Base-by-base conservation (phyloP, 2,113 vertebrate genomes). In the Periophthalmus modestus region DNA sequence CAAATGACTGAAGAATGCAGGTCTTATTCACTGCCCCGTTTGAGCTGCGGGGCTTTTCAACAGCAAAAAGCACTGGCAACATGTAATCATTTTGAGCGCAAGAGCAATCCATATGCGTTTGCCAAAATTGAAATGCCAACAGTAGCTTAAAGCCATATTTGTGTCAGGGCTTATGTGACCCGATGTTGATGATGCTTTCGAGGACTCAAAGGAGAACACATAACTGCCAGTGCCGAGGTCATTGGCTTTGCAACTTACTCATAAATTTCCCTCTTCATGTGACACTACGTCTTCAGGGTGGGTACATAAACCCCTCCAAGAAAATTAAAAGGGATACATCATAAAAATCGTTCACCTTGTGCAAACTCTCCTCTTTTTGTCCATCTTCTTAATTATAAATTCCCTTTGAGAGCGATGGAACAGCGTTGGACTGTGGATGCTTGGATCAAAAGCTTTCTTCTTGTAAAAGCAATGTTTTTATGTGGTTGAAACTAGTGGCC, bases 91-190 rank as follows among this genome's bases (percentile, higher is more conserved):
- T 82, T 87, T 85, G 84, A 74, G 55, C 84, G 65, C 79, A 62
- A 81, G 81, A 62, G 82, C 69, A 68, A 81, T 90, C 82, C 74
- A 75, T 80, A 77, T 85, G 73, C 77, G 70, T 65, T 71, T 78
- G 82, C 82, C 82, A 82, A 80, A 86, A 84, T 83, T 75, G 81
- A 90, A 92, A 94, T 91, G 88, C 86, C 91, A 88, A 80, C 82
- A 70, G 76, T 87, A 57, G 90, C 91, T 91, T 73, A 66, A 85
- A 90, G 89, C 89, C 78, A 86, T 85, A 87, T 89, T 81, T 89
- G 83, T 91, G 85, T 84, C 85, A 77, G 72, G 75, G 82, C 78
- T 85, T 83, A 78, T 75, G 82, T 87, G 85, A 90, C 87, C 86
- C 65, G 52, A 12, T 85, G 81, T 77, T 81, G 82, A 90, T 85